phyloP scores from a whole-genome alignment of 1,140 invertebrate species.

The Heliconius melpomene region DNA sequence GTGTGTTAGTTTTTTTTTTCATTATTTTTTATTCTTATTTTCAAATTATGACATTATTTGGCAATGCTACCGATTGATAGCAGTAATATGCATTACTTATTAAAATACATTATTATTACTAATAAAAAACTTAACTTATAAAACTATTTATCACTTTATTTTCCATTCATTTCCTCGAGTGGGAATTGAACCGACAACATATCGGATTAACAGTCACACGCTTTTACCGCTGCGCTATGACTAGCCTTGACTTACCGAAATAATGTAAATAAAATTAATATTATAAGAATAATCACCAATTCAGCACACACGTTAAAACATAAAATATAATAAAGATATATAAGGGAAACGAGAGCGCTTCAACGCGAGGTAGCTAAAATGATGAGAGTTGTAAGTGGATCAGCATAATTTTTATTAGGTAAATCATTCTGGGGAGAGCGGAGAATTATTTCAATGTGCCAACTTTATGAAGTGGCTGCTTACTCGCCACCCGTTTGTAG shows the following conservation, averaged over 20 bases:
- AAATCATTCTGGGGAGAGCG: constrained; percentile 55
- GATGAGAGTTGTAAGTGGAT: constrained; percentile 63
- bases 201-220: too few species aligned
- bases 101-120: too few species aligned
- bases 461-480: constrained; percentile 47
- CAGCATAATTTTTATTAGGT: constrained; percentile 74
- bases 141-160: too few species aligned
- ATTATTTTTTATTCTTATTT: not conserved
- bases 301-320: not conserved
- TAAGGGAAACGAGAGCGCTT: constrained; percentile 34
- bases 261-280: too few species aligned
- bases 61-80: too few species aligned
- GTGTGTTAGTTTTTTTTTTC: not conserved
- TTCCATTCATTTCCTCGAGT: too few species aligned
- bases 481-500: constrained; percentile 43
- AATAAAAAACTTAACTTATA: too few species aligned
- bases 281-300: not conserved
- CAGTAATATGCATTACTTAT: too few species aligned
- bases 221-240: too few species aligned
- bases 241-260: too few species aligned
- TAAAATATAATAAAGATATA: constrained; percentile 27
- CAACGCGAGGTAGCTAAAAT: constrained; percentile 48
- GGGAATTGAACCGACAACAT: too few species aligned
- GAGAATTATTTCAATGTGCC: constrained; percentile 47
- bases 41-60: too few species aligned